Conservation (phyloP, 2,888 invertebrate species). For the Eilema depressum region DNA sequence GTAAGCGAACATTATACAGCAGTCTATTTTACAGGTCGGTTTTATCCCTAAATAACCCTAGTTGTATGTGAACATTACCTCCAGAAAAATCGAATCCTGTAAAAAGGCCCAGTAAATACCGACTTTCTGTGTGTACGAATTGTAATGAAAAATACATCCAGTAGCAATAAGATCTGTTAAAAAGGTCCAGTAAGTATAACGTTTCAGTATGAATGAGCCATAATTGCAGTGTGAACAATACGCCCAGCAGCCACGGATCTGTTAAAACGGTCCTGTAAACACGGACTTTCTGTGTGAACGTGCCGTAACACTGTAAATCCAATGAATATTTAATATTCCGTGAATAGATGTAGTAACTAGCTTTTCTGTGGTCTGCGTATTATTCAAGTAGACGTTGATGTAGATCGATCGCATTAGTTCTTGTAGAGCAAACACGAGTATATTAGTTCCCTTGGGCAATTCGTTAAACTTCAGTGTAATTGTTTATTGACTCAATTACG, state of each 20-base stretch:
- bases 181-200: not conserved
- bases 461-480: not conserved
- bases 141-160: too few relatives aligned
- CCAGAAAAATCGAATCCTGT: too few relatives aligned
- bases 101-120: too few relatives aligned
- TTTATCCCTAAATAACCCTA: too few relatives aligned
- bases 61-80: too few relatives aligned
- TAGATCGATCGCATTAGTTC: not conserved
- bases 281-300: not conserved
- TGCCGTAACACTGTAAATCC: conserved; percentile 9
- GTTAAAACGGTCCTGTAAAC: not conserved
- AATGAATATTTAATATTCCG: conserved; percentile 12
- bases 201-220: not conserved
- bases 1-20: too few relatives aligned
- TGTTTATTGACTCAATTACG: not conserved
- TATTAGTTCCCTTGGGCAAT: not conserved
- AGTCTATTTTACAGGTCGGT: too few relatives aligned
- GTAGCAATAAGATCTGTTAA: too few relatives aligned
- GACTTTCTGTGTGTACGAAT: too few relatives aligned
- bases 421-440: not conserved
- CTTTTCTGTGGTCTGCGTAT: conserved; percentile 2
- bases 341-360: conserved; percentile 6
- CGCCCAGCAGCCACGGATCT: not conserved
- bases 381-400: not conserved
- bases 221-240: not conserved